Percentiles rank a stretch among this genome's conserved stretches.
Evolutionary conservation across 2,888 invertebrate genomes (phyloP).

Genomic region (Drosophila kuntzei): DNA sequence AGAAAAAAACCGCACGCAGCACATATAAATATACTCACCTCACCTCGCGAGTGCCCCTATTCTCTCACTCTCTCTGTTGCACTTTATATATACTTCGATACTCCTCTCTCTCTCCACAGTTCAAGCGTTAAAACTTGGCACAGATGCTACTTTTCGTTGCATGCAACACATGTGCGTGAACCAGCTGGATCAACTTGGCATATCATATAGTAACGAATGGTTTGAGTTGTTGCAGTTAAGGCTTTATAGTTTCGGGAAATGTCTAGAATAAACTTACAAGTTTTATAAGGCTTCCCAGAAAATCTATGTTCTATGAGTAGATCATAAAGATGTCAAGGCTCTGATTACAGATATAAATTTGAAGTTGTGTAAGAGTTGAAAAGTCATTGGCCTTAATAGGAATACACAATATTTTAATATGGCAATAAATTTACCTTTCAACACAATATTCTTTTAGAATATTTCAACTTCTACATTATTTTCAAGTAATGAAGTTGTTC

Average conservation of each 20-base stretch:
- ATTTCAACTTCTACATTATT: too few relatives aligned
- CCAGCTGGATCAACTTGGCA: constrained; percentile 15
- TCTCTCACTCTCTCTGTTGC: constrained; percentile 10
- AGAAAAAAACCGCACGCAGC: constrained; percentile 55
- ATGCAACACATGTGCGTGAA: constrained; percentile 18
- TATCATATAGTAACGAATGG: constrained; percentile 12
- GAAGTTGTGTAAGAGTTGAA: neutral
- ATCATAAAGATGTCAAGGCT: constrained; percentile 1
- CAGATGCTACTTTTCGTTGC: constrained; percentile 14
- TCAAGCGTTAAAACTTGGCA: constrained; percentile 13
- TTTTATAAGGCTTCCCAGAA: neutral
- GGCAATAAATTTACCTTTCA: neutral
- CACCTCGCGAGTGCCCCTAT: constrained; percentile 21
- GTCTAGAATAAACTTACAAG: constrained; percentile 8
- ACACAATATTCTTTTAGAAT: too few relatives aligned
- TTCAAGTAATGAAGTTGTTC: too few relatives aligned
- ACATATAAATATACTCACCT: constrained; percentile 54
- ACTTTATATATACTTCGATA: constrained; percentile 20
- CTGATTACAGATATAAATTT: neutral
- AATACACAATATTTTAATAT: too few relatives aligned
- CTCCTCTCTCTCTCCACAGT: neutral
- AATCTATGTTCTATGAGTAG: neutral
- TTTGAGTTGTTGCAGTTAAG: constrained; percentile 3
- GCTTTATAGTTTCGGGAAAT: constrained; percentile 9
- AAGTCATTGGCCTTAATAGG: neutral